Evolutionary conservation across 2,888 invertebrate genomes (phyloP), one percentile per base, ranked within the genome.

Genomic region (Lydus trimaculatus): DNA sequence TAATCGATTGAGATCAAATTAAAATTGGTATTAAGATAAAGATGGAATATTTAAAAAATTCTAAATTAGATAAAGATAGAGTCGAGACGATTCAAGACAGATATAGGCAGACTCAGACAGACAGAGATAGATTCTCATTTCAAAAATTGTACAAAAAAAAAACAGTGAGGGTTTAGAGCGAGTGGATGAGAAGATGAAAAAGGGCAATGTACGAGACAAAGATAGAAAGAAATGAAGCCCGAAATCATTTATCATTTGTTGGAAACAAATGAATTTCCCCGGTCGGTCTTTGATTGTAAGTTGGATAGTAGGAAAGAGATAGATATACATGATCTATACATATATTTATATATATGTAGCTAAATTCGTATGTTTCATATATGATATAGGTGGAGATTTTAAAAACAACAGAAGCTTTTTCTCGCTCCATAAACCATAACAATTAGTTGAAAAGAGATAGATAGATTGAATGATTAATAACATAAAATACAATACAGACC

Each of bases 251-350:
- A 82, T 84, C 84, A 84, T 48, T 82, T 82, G 83, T 81, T 82
- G 82, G 81, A 82, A 84, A 83, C 83, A 84, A 84, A 84, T 83
- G 83, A 82, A 83, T 83, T 83, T 82, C 64, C 79, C 80, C 79
- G 78, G 79, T 79, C 78, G 76, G 73, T 77, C 80, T 78, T 75
- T 76, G 83, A 83, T 83, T 82, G 78, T 81, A 80, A 79, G 79
- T 79, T 78, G 81, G 82, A 82, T 82, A 82, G 78, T 61, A 77
- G 59, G 78, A 79, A 73, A 28, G 76, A 74, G 76, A 81, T 65
- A 70, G 76, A 65, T 72, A 61, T 17, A 59, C 39, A 58, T 64
- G 31, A 64, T 33, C 60, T 56, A 56, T 61, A 31, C 31, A 52
- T 60, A 23, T 56, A 36, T 69, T 64, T 31, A 64, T 43, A n/a